Conservation (phyloP, 2,113 vertebrate species). For the Manacus vitellinus region DNA sequence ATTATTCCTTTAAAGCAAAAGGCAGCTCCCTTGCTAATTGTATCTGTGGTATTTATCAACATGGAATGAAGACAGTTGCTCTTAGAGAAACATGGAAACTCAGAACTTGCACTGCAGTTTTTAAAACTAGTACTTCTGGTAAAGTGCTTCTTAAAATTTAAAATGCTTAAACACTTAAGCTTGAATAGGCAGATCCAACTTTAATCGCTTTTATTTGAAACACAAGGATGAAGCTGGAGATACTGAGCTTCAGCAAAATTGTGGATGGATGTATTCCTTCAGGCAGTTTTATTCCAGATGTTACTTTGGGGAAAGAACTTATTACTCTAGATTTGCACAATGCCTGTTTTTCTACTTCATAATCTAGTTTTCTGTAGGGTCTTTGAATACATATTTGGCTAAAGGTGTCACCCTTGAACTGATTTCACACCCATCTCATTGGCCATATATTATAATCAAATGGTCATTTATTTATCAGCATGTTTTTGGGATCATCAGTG, state of each 20-base stretch:
- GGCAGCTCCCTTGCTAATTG: not conserved
- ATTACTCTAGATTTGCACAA: not conserved
- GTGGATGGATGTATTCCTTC: not conserved
- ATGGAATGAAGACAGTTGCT: not conserved
- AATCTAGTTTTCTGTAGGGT: not conserved
- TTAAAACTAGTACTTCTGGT: not conserved
- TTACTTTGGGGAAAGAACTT: not conserved
- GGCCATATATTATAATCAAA: not conserved
- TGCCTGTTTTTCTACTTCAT: not conserved
- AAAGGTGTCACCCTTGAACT: not conserved
- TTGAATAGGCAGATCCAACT: not conserved
- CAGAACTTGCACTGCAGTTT: not conserved
- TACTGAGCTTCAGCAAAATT: not conserved
- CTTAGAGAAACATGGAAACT: not conserved
- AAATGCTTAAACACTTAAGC: not conserved
- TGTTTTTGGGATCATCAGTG: not conserved
- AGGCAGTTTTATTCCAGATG: not conserved
- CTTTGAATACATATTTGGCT: not conserved
- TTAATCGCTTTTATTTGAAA: not conserved
- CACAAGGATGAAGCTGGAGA: not conserved
- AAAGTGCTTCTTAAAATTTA: not conserved
- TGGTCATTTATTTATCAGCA: not conserved
- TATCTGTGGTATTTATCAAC: not conserved
- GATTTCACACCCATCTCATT: not conserved
- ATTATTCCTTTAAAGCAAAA: not conserved